Conservation (phyloP, 2,113 vertebrate genomes). For the Vulpes vulpes region DNA sequence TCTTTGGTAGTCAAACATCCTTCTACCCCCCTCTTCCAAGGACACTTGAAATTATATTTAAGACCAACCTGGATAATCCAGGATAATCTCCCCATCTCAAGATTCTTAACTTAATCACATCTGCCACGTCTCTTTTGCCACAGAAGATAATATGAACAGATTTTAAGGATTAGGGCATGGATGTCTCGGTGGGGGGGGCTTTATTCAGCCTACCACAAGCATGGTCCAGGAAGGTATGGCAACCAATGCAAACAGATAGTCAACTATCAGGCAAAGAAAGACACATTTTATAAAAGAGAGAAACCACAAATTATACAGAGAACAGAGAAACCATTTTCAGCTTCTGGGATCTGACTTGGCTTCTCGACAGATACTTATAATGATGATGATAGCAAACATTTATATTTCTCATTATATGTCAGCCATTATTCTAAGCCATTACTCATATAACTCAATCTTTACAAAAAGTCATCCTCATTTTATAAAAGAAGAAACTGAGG, state of each 20-base stretch:
- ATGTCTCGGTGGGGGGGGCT: neutral
- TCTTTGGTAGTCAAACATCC: neutral
- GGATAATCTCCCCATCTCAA: neutral
- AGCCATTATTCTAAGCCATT: neutral
- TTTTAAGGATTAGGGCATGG: neutral
- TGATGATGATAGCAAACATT: neutral
- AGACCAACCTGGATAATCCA: neutral
- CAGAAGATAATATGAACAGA: neutral
- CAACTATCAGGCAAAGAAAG: conserved; percentile 5
- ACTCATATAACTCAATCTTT: neutral
- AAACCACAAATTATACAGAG: conserved; percentile 13
- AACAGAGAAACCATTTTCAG: neutral
- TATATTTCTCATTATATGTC: neutral
- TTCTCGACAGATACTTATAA: conserved; percentile 30
- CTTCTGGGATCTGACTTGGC: conserved; percentile 28
- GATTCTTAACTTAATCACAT: neutral
- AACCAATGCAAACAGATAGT: neutral
- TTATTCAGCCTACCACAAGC: neutral
- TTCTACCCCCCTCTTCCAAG: neutral
- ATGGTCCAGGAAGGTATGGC: neutral
- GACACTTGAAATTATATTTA: neutral
- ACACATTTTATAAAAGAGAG: neutral
- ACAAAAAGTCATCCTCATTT: neutral
- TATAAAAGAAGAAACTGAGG: conserved; percentile 25
- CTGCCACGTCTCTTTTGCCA: neutral